These are phyloP conservation scores for Eucriotettix oculatus DNA, from an alignment of 2,888 invertebrate genomes.

Conservation along the genomic window DNA sequence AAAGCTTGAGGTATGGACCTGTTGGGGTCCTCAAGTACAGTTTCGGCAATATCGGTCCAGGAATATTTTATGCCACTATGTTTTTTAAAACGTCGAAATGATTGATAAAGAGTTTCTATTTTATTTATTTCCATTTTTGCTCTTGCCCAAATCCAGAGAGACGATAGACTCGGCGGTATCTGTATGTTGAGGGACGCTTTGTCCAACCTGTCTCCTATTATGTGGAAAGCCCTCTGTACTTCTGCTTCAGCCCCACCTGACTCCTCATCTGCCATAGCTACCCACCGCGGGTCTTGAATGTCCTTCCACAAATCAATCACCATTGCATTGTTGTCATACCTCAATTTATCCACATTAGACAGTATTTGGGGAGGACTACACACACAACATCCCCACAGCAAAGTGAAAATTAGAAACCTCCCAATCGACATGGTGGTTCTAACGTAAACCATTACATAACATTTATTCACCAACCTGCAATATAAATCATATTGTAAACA, in stretches of 20 bases:
- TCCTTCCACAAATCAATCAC: slow-evolving; percentile 36
- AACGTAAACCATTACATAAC: slow-evolving; percentile 13
- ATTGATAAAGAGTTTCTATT: slow-evolving; percentile 48
- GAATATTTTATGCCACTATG: slow-evolving; percentile 26
- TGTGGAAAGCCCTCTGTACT: slow-evolving; percentile 38
- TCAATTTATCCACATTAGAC: slow-evolving; percentile 20
- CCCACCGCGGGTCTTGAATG: slow-evolving; percentile 25
- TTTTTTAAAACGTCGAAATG: slow-evolving; percentile 42
- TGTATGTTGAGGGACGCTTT: slow-evolving; percentile 10
- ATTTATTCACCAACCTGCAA: no score
- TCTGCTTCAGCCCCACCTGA: slow-evolving; percentile 28
- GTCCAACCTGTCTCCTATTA: slow-evolving; percentile 35
- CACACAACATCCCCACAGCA: no score
- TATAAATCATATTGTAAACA: no score
- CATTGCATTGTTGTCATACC: slow-evolving; percentile 38
- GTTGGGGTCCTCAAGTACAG: slow-evolving; percentile 43
- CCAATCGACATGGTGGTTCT: not conserved
- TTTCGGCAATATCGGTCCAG: slow-evolving; percentile 46
- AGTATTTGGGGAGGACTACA: not conserved
- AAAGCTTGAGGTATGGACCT: slow-evolving; percentile 38
- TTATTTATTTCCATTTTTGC: slow-evolving; percentile 40
- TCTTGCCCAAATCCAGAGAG: slow-evolving; percentile 43
- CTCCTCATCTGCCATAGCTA: slow-evolving; percentile 8
- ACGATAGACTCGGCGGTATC: slow-evolving; percentile 7
- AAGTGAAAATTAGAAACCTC: not conserved